Percentiles rank a stretch among this genome's conserved stretches.
These are phyloP conservation scores for Drosophila formosana DNA, from an alignment of 2,888 invertebrate genomes.

Conservation along the genomic window DNA sequence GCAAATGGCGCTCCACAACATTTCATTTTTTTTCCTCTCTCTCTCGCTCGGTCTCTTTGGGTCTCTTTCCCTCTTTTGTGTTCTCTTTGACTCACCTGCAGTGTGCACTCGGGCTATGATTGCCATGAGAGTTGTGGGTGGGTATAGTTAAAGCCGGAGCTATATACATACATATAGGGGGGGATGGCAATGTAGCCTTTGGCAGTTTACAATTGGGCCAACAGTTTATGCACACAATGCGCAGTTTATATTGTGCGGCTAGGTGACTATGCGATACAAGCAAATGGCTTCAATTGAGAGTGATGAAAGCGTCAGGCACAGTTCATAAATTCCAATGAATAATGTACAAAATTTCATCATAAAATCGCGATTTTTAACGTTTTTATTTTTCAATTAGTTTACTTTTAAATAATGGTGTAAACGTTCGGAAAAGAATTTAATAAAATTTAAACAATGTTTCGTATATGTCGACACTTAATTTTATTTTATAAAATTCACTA, in stretches of 20 bases:
- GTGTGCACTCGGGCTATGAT: constrained; percentile 33
- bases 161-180: neutral
- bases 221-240: constrained; percentile 60
- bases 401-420: neutral
- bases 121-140: constrained; percentile 3
- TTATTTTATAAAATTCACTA: too few relatives aligned
- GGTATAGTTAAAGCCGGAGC: neutral
- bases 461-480: too few relatives aligned
- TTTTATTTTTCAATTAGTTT: too few relatives aligned
- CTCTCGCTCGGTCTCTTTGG: neutral
- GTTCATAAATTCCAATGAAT: neutral
- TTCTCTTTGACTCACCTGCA: constrained; percentile 30
- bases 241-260: constrained; percentile 58
- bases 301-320: constrained; percentile 16
- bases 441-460: neutral
- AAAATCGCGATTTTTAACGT: too few relatives aligned
- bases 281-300: neutral
- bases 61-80: neutral
- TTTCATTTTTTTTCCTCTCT: constrained; percentile 24
- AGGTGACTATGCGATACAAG: constrained; percentile 23
- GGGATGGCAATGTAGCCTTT: constrained; percentile 32
- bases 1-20: constrained; percentile 54
- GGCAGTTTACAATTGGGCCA: constrained; percentile 65
- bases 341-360: neutral
- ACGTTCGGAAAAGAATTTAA: neutral